Conservation (phyloP, 2,888 invertebrate species). For the Glaucopsyche alexis region DNA sequence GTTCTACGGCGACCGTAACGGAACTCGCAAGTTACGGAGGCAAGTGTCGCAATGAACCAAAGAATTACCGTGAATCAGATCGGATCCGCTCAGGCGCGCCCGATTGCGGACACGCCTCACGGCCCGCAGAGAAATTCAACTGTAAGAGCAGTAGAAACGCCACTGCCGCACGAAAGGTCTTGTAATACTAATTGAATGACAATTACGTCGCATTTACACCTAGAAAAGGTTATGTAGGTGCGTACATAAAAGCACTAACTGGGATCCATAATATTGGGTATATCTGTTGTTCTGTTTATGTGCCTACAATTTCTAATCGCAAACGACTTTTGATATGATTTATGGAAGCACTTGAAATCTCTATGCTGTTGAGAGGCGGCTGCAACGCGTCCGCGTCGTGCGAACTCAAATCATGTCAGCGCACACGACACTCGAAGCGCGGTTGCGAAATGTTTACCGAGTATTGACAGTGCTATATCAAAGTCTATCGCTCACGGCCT, state of each 20-base stretch:
- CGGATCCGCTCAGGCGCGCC: slow-evolving; percentile 72
- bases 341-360: neutral
- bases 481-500: slow-evolving; percentile 47
- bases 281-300: neutral
- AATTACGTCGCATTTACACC: slow-evolving; percentile 46
- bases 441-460: slow-evolving; percentile 35
- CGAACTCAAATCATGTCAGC: neutral
- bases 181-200: slow-evolving; percentile 71
- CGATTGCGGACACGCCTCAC: slow-evolving; percentile 74
- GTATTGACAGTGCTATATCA: slow-evolving; percentile 40
- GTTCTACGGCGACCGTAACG: slow-evolving; percentile 39
- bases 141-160: slow-evolving; percentile 63
- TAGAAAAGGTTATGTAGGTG: neutral
- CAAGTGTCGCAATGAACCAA: slow-evolving; percentile 61
- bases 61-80: slow-evolving; percentile 68
- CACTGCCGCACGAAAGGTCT: slow-evolving; percentile 51
- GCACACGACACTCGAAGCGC: slow-evolving; percentile 25
- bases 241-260: neutral
- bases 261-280: neutral
- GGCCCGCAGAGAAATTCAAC: slow-evolving; percentile 73
- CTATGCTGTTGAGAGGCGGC: neutral
- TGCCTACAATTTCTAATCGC: neutral
- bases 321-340: neutral
- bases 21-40: slow-evolving; percentile 53
- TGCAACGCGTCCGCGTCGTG: slow-evolving; percentile 20